Conservation (phyloP, 1,140 invertebrate genomes). For the Pseudomyrmex pallidus region DNA sequence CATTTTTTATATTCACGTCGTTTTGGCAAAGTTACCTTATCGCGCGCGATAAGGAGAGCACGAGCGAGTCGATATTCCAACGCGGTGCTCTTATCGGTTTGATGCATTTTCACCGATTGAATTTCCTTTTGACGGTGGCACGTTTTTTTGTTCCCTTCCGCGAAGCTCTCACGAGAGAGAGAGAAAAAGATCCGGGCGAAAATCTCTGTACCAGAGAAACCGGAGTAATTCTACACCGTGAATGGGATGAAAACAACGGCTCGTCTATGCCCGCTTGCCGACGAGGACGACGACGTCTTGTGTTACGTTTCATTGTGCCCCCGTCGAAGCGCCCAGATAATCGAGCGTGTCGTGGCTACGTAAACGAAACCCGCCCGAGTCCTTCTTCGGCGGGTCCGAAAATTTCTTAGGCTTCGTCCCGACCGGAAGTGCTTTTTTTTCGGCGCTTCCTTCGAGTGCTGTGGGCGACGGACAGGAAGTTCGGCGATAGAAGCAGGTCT, state of each 20-base stretch:
- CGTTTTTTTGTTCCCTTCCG: slow-evolving; percentile 56
- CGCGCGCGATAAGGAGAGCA: background rate
- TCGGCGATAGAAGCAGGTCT: background rate
- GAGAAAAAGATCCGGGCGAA: slow-evolving; percentile 34
- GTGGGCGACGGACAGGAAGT: background rate
- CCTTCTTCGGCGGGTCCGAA: background rate
- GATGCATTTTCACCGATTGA: slow-evolving; percentile 46
- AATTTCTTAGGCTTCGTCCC: slow-evolving; percentile 51
- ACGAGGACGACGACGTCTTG: slow-evolving; percentile 13
- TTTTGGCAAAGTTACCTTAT: slow-evolving; percentile 27
- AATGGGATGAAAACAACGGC: slow-evolving; percentile 45
- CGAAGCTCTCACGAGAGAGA: slow-evolving; percentile 16
- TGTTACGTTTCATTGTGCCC: slow-evolving; percentile 66
- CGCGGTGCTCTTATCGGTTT: slow-evolving; percentile 13
- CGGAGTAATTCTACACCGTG: slow-evolving; percentile 54
- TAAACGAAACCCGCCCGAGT: slow-evolving; percentile 17
- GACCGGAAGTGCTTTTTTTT: slow-evolving; percentile 27
- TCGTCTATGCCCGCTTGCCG: slow-evolving; percentile 19
- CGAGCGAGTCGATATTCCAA: slow-evolving; percentile 23
- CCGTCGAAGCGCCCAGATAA: slow-evolving; percentile 64
- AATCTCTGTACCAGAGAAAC: slow-evolving; percentile 46
- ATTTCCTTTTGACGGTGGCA: slow-evolving; percentile 23
- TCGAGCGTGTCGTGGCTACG: slow-evolving; percentile 21
- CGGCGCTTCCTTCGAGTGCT: background rate
- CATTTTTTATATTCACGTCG: slow-evolving; percentile 38